A percentile compares a stretch with the other conserved stretches of the same genome.
Conservation (phyloP, 2,888 invertebrate species). For the Epirrhoe tristata region DNA sequence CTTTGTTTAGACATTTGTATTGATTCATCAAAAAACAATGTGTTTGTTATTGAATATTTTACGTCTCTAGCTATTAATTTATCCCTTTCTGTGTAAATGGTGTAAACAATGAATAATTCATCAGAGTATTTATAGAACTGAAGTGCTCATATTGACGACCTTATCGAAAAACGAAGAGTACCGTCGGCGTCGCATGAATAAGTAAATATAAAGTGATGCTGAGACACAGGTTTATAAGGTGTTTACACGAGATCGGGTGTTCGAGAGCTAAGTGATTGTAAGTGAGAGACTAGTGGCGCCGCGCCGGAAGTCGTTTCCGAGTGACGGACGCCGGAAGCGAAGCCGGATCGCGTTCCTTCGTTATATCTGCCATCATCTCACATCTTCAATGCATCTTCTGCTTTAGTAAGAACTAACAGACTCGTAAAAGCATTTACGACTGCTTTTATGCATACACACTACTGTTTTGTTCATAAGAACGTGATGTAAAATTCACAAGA, state of each 20-base stretch:
- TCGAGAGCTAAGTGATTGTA: slow-evolving; percentile 81
- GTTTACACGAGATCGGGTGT: slow-evolving; percentile 65
- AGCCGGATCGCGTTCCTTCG: slow-evolving; percentile 79
- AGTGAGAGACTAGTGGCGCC: slow-evolving; percentile 79
- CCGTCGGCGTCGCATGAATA: slow-evolving; percentile 43
- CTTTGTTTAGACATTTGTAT: slow-evolving; percentile 19
- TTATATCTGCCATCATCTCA: slow-evolving; percentile 67
- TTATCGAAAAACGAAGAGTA: slow-evolving; percentile 18
- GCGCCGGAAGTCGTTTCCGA: slow-evolving; percentile 81
- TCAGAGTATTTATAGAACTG: slow-evolving; percentile 27
- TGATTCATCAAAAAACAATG: slow-evolving; percentile 4
- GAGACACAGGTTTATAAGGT: slow-evolving; percentile 50
- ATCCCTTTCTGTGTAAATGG: slow-evolving; percentile 4
- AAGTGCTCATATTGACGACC: slow-evolving; percentile 18
- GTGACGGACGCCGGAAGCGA: slow-evolving; percentile 83
- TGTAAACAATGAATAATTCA: slow-evolving; percentile 9
- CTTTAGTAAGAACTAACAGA: slow-evolving; percentile 28
- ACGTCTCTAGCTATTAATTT: slow-evolving; percentile 4
- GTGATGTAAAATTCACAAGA: slow-evolving; percentile 28
- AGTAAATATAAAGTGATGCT: slow-evolving; percentile 43
- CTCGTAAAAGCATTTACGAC: slow-evolving; percentile 45
- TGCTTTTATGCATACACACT: slow-evolving; percentile 41
- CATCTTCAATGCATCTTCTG: slow-evolving; percentile 51
- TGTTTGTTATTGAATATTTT: slow-evolving; percentile 8
- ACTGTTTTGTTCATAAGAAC: slow-evolving; percentile 30